Base-by-base conservation (phyloP, 2,113 vertebrate species). In the Alaudala cheleensis region DNA sequence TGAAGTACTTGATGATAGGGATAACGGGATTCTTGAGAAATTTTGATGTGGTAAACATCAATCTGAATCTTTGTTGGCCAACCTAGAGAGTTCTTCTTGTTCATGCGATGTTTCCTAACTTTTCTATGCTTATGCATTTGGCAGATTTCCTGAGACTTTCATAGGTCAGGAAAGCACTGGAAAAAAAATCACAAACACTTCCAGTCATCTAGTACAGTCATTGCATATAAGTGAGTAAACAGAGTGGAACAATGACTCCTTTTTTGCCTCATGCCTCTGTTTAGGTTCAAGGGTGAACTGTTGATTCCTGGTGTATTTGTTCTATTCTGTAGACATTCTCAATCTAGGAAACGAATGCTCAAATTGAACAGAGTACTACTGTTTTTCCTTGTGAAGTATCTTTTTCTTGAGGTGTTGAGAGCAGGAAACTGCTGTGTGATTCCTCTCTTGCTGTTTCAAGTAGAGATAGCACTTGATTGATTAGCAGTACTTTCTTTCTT, bases 221-320 rank as follows among this genome's bases (percentile, higher is more conserved):
- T 64, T 86, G 86, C 17, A 69, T 76, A 2, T 61, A 69, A 91
- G 34, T 69, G 58, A 92, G 42, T 77, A 90, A 92, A 83, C 50
- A 80, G 57, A 64, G 22, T 20, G 22, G 84, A 94, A 91, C 77
- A 88, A 95, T 77, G 62, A 47, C 62, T 90, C 42, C 42, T 84
- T 96, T 81, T 90, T 92, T 73, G 40, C 50, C 33, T 90, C 14
- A 10, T 33, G 67, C 34, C 62, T 95, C 50, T 92, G 67, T 80
- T 92, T 73, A 77, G 42, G 66, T 80, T 90, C 50, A 83, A 62
- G 71, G 71, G 82, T 83, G 90, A 82, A 4, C 71, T 73, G 23
- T 77, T 82, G 70, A 67, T 93, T 66, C 42, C 39, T 92, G 24
- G 28, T 70, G 58, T 93, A 57, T 88, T 93, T 95, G 66, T 65